Evolutionary conservation across 2,888 invertebrate genomes (phyloP), one percentile per base, ranked within the genome.

Genomic region (Leptopilina drosophilae): DNA sequence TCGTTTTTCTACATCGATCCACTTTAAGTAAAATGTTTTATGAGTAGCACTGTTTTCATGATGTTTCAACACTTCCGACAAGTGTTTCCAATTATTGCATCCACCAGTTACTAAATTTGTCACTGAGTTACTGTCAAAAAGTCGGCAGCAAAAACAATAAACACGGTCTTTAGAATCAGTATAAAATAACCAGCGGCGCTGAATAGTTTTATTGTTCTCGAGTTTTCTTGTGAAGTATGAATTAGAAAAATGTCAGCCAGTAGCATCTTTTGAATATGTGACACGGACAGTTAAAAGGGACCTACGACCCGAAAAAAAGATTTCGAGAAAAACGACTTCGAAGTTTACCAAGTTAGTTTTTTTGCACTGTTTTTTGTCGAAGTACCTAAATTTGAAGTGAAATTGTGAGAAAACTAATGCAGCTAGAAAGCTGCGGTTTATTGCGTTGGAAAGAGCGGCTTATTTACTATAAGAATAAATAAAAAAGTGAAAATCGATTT

Each of bases 31-130:
- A 15, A n/a, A 62, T 6, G 53, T 75, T 56, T 26, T 56, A 53
- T 75, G 75, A 7, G 14, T 56, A 56, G 20, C 14, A 75, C 56
- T 56, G 20, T 14, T 56, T 40, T 75, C 75, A 15, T 75, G 75
- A 53, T 40, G 14, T 75, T 75, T n/a, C 40, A 75, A 20, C 33
- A 11, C 56, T 20, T 56, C 75, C n/a, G 49, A 33, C 59, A 75
- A 56, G 20, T 75, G 75, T 20, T 33, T 46, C 75, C 75, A 75
- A 4, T 75, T 75, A 75, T 75, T 75, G 56, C n/a, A 75, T 26
- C 75, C 75, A 14, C 20, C 59, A 46, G 53, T 33, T 26, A 59
- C 56, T 53, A 75, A 15, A 33, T 46, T 53, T 5, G 56, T 20
- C 6, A 26, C 26, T 56, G 56, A 11, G 9, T 33, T 53, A 14